These are phyloP conservation scores for Orchesella cincta DNA, from an alignment of 1,140 invertebrate species.

Conservation along the genomic window DNA sequence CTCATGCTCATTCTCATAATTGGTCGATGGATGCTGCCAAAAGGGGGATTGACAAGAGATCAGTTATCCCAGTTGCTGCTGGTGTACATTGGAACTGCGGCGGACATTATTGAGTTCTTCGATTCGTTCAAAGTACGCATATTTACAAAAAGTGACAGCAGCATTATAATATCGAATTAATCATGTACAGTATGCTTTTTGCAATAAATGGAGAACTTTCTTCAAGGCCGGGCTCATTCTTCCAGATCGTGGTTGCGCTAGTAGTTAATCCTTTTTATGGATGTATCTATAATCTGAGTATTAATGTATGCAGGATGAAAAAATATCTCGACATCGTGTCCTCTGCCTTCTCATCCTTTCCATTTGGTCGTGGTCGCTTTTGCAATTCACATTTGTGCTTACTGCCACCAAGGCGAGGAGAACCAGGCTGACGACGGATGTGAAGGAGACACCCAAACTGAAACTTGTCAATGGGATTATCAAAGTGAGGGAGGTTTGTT, in stretches of 20 bases:
- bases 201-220: not conserved
- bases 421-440: constrained; percentile 62
- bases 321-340: constrained; percentile 71
- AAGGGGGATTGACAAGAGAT: constrained; percentile 81
- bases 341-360: constrained; percentile 74
- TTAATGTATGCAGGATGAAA: constrained; percentile 63
- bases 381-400: constrained; percentile 87
- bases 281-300: not conserved
- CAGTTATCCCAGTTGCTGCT: constrained; percentile 87
- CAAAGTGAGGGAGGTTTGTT: constrained; percentile 64
- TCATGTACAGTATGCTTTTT: not conserved
- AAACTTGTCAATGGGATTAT: constrained; percentile 43
- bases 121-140: constrained; percentile 76
- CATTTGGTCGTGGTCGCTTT: constrained; percentile 85
- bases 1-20: constrained; percentile 84
- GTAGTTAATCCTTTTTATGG: too few relatives aligned
- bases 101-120: constrained; percentile 95
- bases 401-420: constrained; percentile 82
- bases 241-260: not conserved
- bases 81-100: constrained; percentile 76
- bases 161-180: not conserved
- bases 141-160: constrained; percentile 5
- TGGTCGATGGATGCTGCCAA: constrained; percentile 83
- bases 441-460: constrained; percentile 38
- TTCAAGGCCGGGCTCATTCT: not conserved